These are phyloP conservation scores for Seriola dumerili DNA, from an alignment of 2,113 vertebrate species.

Conservation along the genomic window DNA sequence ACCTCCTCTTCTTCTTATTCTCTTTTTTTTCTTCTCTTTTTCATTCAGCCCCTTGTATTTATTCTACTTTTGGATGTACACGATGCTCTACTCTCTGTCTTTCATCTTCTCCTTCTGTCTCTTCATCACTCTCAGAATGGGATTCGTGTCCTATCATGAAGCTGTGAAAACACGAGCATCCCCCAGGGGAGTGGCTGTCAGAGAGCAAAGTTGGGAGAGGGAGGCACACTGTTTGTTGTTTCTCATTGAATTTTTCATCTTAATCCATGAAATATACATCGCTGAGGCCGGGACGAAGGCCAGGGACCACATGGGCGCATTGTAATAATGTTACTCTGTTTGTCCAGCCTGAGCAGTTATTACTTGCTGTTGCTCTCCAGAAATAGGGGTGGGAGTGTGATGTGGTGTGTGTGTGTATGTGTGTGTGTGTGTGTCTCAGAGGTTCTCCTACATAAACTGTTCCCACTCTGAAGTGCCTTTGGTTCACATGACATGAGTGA, in stretches of 20 bases:
- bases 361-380: conserved; percentile 41
- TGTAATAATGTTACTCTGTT: conserved; percentile 72
- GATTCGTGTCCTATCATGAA: conserved; percentile 71
- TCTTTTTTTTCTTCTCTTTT: not conserved
- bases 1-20: conserved; percentile 36
- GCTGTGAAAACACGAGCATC: conserved; percentile 68
- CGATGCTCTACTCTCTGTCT: conserved; percentile 47
- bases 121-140: conserved; percentile 69
- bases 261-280: conserved; percentile 79
- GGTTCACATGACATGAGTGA: conserved; percentile 69
- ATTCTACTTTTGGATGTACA: conserved; percentile 59
- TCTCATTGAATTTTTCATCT: conserved; percentile 79
- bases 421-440: conserved; percentile 19
- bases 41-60: conserved; percentile 58
- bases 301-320: conserved; percentile 40
- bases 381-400: not conserved
- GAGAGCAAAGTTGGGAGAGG: conserved; percentile 58
- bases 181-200: conserved; percentile 65
- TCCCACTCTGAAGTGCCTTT: conserved; percentile 31
- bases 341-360: conserved; percentile 66
- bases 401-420: conserved; percentile 26
- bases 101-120: conserved; percentile 66
- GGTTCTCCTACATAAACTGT: conserved; percentile 38
- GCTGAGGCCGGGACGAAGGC: conserved; percentile 41
- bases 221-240: conserved; percentile 64